phyloP scores from a whole-genome alignment of 2,888 invertebrate genomes.

The Cryptosula pallasiana region DNA sequence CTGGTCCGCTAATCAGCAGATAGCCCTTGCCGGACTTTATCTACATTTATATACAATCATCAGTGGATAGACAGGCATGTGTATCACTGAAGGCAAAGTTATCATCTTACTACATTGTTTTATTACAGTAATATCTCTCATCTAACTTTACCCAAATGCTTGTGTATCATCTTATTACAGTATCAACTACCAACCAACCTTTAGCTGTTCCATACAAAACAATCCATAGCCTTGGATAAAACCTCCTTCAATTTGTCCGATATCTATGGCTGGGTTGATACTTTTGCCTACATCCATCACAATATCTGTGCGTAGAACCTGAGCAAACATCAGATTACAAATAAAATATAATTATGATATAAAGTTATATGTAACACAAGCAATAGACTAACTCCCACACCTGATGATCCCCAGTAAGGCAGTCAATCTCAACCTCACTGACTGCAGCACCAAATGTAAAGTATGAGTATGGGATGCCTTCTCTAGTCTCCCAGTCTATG shows the following conservation, averaged over 20 bases:
- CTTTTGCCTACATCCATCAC: slow-evolving; percentile 28
- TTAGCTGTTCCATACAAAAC: slow-evolving; percentile 77
- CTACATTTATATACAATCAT: neutral
- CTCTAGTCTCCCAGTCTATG: neutral
- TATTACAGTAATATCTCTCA: too few relatives aligned
- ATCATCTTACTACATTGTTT: too few relatives aligned
- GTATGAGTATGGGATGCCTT: slow-evolving; percentile 36
- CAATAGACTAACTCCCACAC: slow-evolving; percentile 29
- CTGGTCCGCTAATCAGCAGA: slow-evolving; percentile 76
- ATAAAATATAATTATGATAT: neutral
- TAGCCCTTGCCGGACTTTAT: slow-evolving; percentile 57
- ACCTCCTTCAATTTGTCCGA: slow-evolving; percentile 27
- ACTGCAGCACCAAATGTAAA: slow-evolving; percentile 40
- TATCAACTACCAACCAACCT: too few relatives aligned
- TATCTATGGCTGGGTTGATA: slow-evolving; percentile 27
- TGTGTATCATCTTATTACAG: too few relatives aligned
- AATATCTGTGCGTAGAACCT: slow-evolving; percentile 46
- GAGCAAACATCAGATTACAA: neutral
- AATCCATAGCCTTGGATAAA: slow-evolving; percentile 73
- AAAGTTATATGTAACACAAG: too few relatives aligned
- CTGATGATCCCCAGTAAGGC: slow-evolving; percentile 47
- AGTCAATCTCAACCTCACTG: slow-evolving; percentile 46
- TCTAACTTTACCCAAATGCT: too few relatives aligned
- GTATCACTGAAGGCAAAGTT: too few relatives aligned
- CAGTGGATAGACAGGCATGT: neutral